Conservation (phyloP, 2,888 invertebrate genomes). For the Choristoneura rosaceana region DNA sequence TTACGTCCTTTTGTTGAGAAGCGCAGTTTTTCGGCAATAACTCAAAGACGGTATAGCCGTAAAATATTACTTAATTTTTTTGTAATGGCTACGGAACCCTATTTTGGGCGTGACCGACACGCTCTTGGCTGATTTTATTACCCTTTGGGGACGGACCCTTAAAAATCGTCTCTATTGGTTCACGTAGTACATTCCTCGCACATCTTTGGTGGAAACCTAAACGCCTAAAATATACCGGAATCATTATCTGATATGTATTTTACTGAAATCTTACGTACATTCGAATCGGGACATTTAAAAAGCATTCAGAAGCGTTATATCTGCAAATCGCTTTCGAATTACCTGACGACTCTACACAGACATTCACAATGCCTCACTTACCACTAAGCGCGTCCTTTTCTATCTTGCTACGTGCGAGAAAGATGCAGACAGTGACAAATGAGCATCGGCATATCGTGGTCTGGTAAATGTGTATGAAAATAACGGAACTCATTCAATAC, state of each 20-base stretch:
- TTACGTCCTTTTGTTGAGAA: too few species aligned
- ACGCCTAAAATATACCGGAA: background rate
- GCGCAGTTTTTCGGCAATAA: too few species aligned
- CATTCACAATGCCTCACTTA: background rate
- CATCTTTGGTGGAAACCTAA: too few species aligned
- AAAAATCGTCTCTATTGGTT: too few species aligned
- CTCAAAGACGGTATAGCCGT: too few species aligned
- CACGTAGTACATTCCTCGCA: background rate
- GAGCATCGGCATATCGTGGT: slow-evolving; percentile 6
- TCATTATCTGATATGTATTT: background rate
- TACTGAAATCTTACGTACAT: background rate
- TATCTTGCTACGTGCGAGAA: background rate
- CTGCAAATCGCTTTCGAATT: slow-evolving; percentile 7
- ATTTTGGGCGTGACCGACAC: too few species aligned
- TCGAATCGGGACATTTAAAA: slow-evolving; percentile 3
- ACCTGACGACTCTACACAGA: background rate
- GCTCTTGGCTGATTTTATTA: too few species aligned
- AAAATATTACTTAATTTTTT: too few species aligned
- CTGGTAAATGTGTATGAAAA: background rate
- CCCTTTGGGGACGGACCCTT: too few species aligned
- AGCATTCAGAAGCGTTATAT: background rate
- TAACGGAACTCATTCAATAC: background rate
- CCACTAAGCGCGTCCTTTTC: background rate
- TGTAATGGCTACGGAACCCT: too few species aligned
- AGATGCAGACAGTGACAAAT: slow-evolving; percentile 2